Evolutionary conservation across 2,113 vertebrate genomes (phyloP).

Genomic region (Marmota monax): DNA sequence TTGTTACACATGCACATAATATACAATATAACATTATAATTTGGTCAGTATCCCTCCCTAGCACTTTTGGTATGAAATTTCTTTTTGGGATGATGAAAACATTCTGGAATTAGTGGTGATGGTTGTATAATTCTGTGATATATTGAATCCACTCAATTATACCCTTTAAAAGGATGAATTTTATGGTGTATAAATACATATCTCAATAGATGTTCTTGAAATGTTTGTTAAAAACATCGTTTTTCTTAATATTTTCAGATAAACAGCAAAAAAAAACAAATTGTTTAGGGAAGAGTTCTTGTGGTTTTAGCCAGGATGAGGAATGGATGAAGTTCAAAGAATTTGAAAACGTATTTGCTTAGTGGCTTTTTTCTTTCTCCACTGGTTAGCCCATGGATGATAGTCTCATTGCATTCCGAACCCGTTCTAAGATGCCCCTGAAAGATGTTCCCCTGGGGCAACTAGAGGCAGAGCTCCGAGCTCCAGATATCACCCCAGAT

Average conservation of each 20-base stretch:
- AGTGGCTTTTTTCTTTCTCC: conserved; percentile 16
- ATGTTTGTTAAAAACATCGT: conserved; percentile 1
- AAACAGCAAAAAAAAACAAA: neutral
- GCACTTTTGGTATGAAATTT: neutral
- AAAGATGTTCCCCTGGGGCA: conserved; percentile 94
- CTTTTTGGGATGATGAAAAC: neutral
- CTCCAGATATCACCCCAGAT: conserved; percentile 96
- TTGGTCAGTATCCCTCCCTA: too few species aligned
- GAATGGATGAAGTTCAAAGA: neutral
- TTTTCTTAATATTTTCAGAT: conserved; percentile 16
- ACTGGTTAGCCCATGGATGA: conserved; percentile 83
- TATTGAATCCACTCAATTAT: neutral
- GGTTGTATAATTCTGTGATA: neutral
- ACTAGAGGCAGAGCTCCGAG: conserved; percentile 95
- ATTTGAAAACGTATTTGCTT: neutral
- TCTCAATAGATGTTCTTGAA: conserved; percentile 8
- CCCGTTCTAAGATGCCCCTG: conserved; percentile 94
- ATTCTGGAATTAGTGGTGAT: neutral
- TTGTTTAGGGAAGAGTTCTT: neutral
- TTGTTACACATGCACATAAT: too few species aligned
- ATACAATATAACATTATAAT: too few species aligned
- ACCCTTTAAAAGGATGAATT: neutral
- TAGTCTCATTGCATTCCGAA: conserved; percentile 94
- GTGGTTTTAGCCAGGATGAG: neutral
- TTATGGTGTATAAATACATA: neutral